Evolutionary conservation across 2,113 vertebrate genomes (phyloP).

Genomic region (Caretta caretta): DNA sequence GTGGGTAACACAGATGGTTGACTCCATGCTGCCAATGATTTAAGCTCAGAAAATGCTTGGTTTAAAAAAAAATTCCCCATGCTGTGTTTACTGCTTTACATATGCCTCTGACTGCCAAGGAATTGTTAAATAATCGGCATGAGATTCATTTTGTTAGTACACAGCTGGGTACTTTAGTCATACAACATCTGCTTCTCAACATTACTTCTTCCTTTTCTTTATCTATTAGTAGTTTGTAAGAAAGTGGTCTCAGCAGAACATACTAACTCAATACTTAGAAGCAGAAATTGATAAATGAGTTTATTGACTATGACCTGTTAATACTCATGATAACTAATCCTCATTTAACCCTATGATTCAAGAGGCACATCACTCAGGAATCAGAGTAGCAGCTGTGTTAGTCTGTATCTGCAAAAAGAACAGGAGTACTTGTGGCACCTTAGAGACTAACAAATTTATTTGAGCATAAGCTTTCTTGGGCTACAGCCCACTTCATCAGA

Average conservation of each 20-base stretch:
- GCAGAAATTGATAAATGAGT: constrained; percentile 21
- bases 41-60: constrained; percentile 58
- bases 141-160: constrained; percentile 80
- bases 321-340: not conserved
- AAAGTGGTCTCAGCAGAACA: not conserved
- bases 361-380: not conserved
- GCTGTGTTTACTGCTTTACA: constrained; percentile 74
- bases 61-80: constrained; percentile 51
- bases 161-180: constrained; percentile 84
- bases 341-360: not conserved
- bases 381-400: too few species aligned
- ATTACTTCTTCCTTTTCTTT: constrained; percentile 75
- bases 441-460: too few species aligned
- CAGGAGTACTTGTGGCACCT: too few species aligned
- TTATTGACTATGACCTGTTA: not conserved
- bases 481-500: too few species aligned
- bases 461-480: too few species aligned
- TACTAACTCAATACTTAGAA: not conserved
- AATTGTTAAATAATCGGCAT: constrained; percentile 83
- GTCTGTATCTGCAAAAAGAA: too few species aligned
- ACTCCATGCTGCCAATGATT: constrained; percentile 69
- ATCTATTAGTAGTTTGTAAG: constrained; percentile 25
- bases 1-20: constrained; percentile 68
- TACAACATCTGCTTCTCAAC: constrained; percentile 81
- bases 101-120: constrained; percentile 80